Conservation (phyloP, 1,140 invertebrate genomes). For the Diuraphis noxia region DNA sequence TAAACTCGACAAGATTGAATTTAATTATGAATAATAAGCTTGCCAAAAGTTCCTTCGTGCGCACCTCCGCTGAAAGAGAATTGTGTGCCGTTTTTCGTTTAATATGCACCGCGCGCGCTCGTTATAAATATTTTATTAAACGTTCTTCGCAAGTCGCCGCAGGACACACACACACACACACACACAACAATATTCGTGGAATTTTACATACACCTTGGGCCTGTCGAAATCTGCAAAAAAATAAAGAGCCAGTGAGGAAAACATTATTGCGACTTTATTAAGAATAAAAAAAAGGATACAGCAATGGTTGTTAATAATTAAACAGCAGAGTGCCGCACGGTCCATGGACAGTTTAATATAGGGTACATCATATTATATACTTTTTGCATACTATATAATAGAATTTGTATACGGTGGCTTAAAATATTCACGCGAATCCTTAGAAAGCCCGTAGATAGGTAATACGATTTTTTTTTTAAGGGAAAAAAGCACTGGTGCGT, state of each 20-base stretch:
- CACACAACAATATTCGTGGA: background rate
- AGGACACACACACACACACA: background rate
- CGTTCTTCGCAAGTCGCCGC: background rate
- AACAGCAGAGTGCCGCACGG: background rate
- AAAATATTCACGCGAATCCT: background rate
- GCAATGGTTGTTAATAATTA: background rate
- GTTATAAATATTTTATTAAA: slow-evolving; percentile 45
- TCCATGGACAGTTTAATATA: background rate
- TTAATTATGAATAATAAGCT: slow-evolving; percentile 62
- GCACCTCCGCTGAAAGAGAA: slow-evolving; percentile 57
- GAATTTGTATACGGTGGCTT: background rate
- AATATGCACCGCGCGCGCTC: slow-evolving; percentile 43
- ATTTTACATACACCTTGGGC: background rate
- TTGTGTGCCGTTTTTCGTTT: slow-evolving; percentile 20
- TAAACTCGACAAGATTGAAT: slow-evolving; percentile 59
- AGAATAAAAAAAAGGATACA: background rate
- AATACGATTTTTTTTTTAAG: background rate
- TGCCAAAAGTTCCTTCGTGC: slow-evolving; percentile 59
- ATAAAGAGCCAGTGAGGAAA: no score
- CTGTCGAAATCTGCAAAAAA: background rate
- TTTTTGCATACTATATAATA: background rate
- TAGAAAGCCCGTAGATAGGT: background rate
- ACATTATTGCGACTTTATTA: background rate
- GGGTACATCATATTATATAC: background rate
- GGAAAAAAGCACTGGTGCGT: background rate